Evolutionary conservation across 2,797 vertebrate species (phyloP), one percentile per base, ranked within the genome.

Genomic region (Pipistrellus pygmaeus): DNA sequence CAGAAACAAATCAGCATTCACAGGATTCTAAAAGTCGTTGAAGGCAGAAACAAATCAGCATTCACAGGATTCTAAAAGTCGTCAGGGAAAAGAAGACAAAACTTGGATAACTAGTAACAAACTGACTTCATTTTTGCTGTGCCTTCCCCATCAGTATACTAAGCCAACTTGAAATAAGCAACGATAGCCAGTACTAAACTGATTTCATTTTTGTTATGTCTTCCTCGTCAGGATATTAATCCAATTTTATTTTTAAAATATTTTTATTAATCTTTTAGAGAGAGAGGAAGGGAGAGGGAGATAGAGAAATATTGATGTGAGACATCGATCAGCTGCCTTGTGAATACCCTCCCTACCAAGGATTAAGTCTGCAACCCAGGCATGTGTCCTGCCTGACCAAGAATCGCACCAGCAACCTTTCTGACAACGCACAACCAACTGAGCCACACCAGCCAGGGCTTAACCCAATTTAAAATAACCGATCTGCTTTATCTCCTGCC

Each of bases 401-500:
- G 55, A 57, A 57, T 25, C 23, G 25, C 55, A 57, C 23, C 55
- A 25, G 55, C 21, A 57, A 57, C 23, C 55, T 57, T 57, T 57
- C 55, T 21, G 55, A 57, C 55, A 57, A 57, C 9, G 9, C 23
- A 9, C 23, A 57, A 57, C 55, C 55, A 57, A 57, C 23, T 57
- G 23, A 57, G 10, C 55, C 55, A 57, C 55, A 57, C 55, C 55
- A 57, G 23, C 10, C 55, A 57, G 23, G 23, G 23, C 23, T 57
- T 57, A 57, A 57, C 55, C 55, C 55, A 92, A 85, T 41, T 92
- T 71, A 77, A 94, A 94, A 77, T 30, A 90, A 82, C 30, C 21
- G 55, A 80, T 87, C 82, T 68, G 44, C 41, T 94, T 87, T 51
- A 69, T 75, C 84, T 35, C 35, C 32, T 82, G 27, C n/a, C 38